phyloP scores from a whole-genome alignment of 2,113 vertebrate genomes.

The Anas platyrhynchos region DNA sequence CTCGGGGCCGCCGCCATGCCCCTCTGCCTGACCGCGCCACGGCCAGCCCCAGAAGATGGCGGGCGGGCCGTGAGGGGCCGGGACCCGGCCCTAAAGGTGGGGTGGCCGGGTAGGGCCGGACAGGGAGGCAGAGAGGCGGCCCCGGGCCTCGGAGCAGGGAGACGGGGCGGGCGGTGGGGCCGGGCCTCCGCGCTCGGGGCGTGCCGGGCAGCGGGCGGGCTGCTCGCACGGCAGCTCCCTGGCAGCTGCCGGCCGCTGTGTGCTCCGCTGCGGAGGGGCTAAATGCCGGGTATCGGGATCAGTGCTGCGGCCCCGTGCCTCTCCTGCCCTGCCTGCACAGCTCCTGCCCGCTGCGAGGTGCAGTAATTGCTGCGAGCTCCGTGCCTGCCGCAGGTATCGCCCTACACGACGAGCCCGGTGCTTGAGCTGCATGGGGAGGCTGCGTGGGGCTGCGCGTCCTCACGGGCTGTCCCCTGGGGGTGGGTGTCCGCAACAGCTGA shows the following conservation, averaged over 20 bases:
- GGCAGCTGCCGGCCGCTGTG: neutral
- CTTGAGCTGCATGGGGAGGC: neutral
- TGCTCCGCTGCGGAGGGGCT: too few relatives aligned
- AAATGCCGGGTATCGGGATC: too few relatives aligned
- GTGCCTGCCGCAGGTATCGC: rapidly evolving
- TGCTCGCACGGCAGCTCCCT: neutral
- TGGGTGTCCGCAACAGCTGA: neutral
- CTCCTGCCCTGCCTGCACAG: neutral
- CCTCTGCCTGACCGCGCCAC: too few relatives aligned
- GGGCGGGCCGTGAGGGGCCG: too few relatives aligned
- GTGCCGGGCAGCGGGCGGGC: neutral
- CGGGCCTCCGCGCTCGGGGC: too few relatives aligned
- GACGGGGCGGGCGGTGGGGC: too few relatives aligned
- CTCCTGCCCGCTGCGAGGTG: neutral
- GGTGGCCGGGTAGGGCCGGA: neutral
- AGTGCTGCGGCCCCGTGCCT: rapidly evolving
- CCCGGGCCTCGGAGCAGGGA: neutral
- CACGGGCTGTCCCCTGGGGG: neutral
- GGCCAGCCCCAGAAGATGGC: too few relatives aligned
- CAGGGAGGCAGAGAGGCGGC: neutral
- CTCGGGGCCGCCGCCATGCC: too few relatives aligned
- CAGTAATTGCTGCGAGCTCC: neutral
- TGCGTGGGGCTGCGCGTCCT: rapidly evolving
- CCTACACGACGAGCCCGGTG: rapidly evolving
- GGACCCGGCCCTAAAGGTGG: neutral